Base-by-base conservation (phyloP, 2,797 vertebrate genomes). In the Hypotaenidia okinawae region DNA sequence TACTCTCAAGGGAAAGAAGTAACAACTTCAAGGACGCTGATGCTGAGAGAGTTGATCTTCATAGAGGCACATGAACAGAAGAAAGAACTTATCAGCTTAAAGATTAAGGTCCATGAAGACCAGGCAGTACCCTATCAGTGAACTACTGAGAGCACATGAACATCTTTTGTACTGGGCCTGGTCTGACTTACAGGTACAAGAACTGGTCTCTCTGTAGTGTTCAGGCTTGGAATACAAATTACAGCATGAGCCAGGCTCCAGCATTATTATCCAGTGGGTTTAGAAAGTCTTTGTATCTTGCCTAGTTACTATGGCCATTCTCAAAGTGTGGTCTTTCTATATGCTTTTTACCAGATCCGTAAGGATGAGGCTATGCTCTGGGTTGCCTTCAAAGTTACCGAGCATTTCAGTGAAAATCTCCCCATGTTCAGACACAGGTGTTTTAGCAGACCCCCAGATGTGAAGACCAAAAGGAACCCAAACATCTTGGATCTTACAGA, bases 221-320 rank as follows among this genome's bases (percentile, higher is more conserved):
- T 91, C 64, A 91, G 83, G 55, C n/a, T 94, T 78, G 95, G 82
- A 91, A 81, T 86, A 93, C 69, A 88, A 93, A 92, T 93, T 86
- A 58, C 24, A 69, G 47, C 25, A 59, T 66, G 66, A 94, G 77
- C n/a, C 47, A 25, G 9, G 82, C 66, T 91, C 76, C 33, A 88
- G 72, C 55, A 17, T 89, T 87, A 75, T 62, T 92, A 92, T 66
- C 69, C 54, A 22, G 23, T 57, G 37, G 55, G 45, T 85, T 94
- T 81, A 78, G 83, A 94, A 91, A 41, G 27, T 55, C 72, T 85
- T 87, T 77, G 57, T 59, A 13, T 77, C 39, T 83, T 74, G 6
- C 25, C 54, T 87, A 49, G 64, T 92, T 94, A 77, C 57, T 85
- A 10, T n/a, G 61, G 64, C 52, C 78, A 19, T 85, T 87, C 87